Evolutionary conservation across 2,797 vertebrate genomes (phyloP).

Genomic region (Myotis daubentonii): DNA sequence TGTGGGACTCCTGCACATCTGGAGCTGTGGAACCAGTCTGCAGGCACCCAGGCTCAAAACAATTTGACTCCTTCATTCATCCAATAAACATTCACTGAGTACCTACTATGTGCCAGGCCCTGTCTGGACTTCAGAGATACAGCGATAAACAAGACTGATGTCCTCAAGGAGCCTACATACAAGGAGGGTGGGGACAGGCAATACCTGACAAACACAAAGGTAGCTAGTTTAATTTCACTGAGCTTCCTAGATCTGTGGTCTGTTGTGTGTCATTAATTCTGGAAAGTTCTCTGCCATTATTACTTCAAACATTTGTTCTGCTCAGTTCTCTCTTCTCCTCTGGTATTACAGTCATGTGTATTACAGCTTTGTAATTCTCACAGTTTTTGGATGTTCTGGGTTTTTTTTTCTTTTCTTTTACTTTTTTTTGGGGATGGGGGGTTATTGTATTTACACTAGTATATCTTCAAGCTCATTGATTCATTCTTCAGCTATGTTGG

Average conservation of each 20-base stretch:
- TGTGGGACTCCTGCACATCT: rapidly evolving
- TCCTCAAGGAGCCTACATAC: background rate
- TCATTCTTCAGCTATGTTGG: background rate
- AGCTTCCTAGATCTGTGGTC: background rate
- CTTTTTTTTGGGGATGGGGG: background rate
- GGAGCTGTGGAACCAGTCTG: background rate
- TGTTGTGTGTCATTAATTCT: background rate
- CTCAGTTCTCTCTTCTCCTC: background rate
- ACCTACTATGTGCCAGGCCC: background rate
- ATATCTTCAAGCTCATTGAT: background rate
- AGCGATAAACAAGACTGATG: background rate
- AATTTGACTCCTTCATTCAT: background rate
- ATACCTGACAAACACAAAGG: background rate
- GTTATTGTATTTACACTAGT: background rate
- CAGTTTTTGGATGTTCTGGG: background rate
- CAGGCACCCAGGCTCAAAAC: background rate
- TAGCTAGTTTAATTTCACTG: background rate
- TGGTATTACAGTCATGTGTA: background rate
- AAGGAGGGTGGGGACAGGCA: background rate
- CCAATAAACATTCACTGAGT: background rate
- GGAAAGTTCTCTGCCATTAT: background rate
- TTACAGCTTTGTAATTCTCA: background rate
- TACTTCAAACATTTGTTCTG: background rate
- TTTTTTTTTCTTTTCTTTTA: background rate
- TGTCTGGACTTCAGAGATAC: background rate